phyloP scores from a whole-genome alignment of 2,113 vertebrate genomes.

The Epinephelus fuscoguttatus region DNA sequence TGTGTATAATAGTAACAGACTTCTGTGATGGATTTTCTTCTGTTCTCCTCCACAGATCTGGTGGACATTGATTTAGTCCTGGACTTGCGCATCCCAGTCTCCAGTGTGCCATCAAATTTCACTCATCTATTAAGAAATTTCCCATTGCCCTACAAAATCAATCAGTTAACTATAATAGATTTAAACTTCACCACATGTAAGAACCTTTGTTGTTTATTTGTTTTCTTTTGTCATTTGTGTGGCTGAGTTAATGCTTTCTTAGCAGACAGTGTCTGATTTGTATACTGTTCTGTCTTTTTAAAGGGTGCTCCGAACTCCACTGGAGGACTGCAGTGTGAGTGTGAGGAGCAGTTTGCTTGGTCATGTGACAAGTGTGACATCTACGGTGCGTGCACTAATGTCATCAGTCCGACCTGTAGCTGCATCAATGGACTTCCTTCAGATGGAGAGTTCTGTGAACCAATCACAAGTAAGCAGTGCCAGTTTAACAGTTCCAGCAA shows the following conservation, averaged over 20 bases:
- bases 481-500: neutral
- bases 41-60: neutral
- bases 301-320: slow-evolving; percentile 56
- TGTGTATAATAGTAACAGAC: neutral
- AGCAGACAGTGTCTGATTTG: neutral
- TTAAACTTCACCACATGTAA: slow-evolving; percentile 62
- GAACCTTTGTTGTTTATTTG: neutral
- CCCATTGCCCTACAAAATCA: accelerated
- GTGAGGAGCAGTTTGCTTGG: slow-evolving; percentile 62
- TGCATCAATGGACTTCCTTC: slow-evolving; percentile 63
- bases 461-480: slow-evolving; percentile 51
- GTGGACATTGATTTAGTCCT: slow-evolving; percentile 17
- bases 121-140: neutral
- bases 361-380: slow-evolving; percentile 46
- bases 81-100: slow-evolving; percentile 26
- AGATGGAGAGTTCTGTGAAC: slow-evolving; percentile 51
- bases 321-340: slow-evolving; percentile 53
- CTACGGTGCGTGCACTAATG: slow-evolving; percentile 41
- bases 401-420: slow-evolving; percentile 38
- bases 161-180: neutral
- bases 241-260: neutral
- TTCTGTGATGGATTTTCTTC: neutral
- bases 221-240: neutral
- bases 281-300: neutral
- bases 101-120: neutral